Evolutionary conservation across 2,113 vertebrate species (phyloP).

Genomic region (Todiramphus saurophagus): DNA sequence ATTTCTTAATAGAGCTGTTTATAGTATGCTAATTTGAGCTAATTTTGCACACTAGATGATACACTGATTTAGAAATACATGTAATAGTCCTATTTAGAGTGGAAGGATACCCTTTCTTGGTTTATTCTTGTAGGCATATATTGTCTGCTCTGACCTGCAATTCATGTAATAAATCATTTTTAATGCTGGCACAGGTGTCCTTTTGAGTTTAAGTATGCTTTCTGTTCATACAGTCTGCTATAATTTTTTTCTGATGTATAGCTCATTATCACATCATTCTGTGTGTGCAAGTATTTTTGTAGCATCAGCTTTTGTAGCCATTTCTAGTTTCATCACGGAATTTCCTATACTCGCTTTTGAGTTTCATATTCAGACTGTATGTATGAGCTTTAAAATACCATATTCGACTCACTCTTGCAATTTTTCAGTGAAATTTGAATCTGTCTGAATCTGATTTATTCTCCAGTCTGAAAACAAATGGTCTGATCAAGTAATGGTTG

Average conservation of each 20-base stretch:
- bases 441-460: constrained; percentile 44
- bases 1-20: constrained; percentile 52
- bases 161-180: constrained; percentile 50
- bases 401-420: neutral
- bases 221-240: constrained; percentile 31
- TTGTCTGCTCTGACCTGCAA: constrained; percentile 30
- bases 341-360: constrained; percentile 3
- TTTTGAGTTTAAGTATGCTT: constrained; percentile 59
- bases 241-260: constrained; percentile 51
- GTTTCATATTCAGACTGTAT: neutral
- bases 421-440: constrained; percentile 34
- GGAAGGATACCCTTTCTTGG: neutral
- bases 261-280: constrained; percentile 61
- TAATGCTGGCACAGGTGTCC: constrained; percentile 1
- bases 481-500: constrained; percentile 2
- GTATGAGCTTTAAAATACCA: neutral
- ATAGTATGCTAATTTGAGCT: constrained; percentile 43
- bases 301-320: neutral
- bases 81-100: neutral
- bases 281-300: constrained; percentile 20
- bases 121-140: neutral
- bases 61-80: constrained; percentile 33
- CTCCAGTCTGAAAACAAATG: constrained; percentile 24
- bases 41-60: constrained; percentile 30
- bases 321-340: constrained; percentile 34